Percentiles rank a stretch among this genome's conserved stretches.
Evolutionary conservation across 2,113 vertebrate genomes (phyloP).

Genomic region (Micromys minutus): DNA sequence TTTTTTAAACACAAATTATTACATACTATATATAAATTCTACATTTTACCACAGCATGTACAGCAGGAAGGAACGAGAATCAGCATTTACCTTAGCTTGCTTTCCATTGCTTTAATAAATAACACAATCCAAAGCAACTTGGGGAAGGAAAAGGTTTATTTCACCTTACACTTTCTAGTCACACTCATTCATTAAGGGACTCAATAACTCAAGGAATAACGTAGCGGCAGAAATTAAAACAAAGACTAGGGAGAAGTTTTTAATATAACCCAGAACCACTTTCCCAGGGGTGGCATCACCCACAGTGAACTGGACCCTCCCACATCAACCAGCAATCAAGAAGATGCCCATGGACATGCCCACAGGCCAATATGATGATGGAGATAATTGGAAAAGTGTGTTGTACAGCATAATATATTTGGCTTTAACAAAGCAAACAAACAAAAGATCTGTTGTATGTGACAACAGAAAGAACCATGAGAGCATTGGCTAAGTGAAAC

Average conservation of each 20-base stretch:
- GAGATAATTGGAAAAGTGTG: neutral
- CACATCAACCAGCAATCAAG: neutral
- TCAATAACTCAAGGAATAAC: neutral
- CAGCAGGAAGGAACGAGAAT: neutral
- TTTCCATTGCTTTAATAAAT: neutral
- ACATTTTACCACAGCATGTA: neutral
- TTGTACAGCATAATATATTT: neutral
- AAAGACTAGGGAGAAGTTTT: neutral
- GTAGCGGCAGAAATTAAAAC: neutral
- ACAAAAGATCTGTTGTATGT: neutral
- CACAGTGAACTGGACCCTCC: neutral
- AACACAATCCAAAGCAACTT: neutral
- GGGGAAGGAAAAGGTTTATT: neutral
- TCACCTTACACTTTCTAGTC: neutral
- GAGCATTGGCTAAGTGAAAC: neutral
- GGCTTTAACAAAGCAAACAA: neutral
- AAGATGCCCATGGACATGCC: neutral
- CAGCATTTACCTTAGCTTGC: neutral
- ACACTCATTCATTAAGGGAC: neutral
- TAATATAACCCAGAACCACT: neutral
- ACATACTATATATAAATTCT: neutral
- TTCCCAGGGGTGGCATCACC: neutral
- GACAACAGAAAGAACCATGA: neutral
- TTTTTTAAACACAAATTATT: constrained; percentile 26
- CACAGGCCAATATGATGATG: neutral